These are phyloP conservation scores for Cremastinae sp. DNA, from an alignment of 2,888 invertebrate species.

Conservation along the genomic window DNA sequence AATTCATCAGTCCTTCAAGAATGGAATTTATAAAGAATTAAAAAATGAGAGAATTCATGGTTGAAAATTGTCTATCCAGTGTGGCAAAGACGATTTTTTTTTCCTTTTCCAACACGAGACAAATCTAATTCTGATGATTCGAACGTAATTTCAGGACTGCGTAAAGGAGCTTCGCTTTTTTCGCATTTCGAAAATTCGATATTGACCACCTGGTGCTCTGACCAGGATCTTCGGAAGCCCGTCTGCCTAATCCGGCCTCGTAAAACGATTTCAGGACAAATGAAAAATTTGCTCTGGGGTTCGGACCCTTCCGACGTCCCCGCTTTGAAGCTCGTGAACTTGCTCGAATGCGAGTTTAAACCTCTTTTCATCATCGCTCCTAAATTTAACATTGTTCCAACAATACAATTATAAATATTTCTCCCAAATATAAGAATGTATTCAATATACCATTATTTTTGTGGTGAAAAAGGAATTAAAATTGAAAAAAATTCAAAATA, in stretches of 20 bases:
- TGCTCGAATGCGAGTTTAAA: constrained; percentile 47
- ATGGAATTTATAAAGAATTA: not conserved
- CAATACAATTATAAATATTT: not conserved
- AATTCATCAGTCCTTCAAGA: too few species aligned
- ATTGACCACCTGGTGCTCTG: constrained; percentile 46
- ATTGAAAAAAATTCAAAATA: too few species aligned
- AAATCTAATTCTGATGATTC: constrained; percentile 46
- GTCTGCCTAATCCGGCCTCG: not conserved
- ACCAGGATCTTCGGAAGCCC: constrained; percentile 12
- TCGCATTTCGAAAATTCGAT: constrained; percentile 21
- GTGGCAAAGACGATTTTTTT: too few species aligned
- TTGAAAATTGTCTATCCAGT: not conserved
- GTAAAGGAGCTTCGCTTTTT: constrained; percentile 27
- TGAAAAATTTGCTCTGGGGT: constrained; percentile 59
- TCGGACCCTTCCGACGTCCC: constrained; percentile 47
- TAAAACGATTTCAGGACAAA: constrained; percentile 29
- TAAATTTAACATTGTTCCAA: not conserved
- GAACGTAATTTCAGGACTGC: constrained; percentile 39
- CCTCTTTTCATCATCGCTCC: not conserved
- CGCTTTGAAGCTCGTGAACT: constrained; percentile 63
- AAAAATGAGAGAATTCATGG: constrained; percentile 4
- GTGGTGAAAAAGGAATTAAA: too few species aligned
- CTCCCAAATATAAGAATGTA: too few species aligned
- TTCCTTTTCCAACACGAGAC: constrained; percentile 10
- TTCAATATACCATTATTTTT: too few species aligned